These are phyloP conservation scores for Mesoligia furuncula DNA, from an alignment of 2,888 invertebrate species.

Conservation along the genomic window DNA sequence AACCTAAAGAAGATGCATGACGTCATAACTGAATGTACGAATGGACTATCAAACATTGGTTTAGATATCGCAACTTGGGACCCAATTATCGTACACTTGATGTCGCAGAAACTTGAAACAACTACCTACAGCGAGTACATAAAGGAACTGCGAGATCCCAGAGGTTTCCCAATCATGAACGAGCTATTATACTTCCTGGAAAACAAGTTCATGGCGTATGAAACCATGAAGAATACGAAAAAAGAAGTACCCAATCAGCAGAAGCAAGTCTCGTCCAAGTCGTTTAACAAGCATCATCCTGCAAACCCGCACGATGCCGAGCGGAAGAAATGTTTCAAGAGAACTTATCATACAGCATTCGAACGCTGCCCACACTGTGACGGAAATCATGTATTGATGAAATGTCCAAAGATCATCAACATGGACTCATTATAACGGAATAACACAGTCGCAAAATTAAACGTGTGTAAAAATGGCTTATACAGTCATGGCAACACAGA, in stretches of 20 bases:
- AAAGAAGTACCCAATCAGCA: conserved; percentile 5
- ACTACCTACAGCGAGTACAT: no score
- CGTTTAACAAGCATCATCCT: background rate
- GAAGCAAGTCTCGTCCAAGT: background rate
- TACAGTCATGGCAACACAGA: background rate
- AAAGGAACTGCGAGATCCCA: no score
- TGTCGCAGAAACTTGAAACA: no score
- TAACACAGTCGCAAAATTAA: background rate
- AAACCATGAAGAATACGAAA: conserved; percentile 6
- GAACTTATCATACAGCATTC: background rate
- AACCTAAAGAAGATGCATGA: no score
- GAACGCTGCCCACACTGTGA: conserved; percentile 6
- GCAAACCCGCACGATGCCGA: background rate
- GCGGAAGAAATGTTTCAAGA: conserved; percentile 6
- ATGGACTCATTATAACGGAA: conserved; percentile 11
- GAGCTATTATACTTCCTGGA: conserved; percentile 3
- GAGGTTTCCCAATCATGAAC: background rate
- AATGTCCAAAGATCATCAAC: conserved; percentile 10
- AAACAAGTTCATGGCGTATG: conserved; percentile 1
- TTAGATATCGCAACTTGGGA: no score
- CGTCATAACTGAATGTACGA: no score
- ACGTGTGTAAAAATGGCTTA: conserved; percentile 7
- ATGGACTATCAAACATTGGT: no score
- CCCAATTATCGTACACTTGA: no score
- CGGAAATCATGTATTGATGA: conserved; percentile 1